phyloP scores from a whole-genome alignment of 2,888 invertebrate species.

The Acanthosepion lycidas region DNA sequence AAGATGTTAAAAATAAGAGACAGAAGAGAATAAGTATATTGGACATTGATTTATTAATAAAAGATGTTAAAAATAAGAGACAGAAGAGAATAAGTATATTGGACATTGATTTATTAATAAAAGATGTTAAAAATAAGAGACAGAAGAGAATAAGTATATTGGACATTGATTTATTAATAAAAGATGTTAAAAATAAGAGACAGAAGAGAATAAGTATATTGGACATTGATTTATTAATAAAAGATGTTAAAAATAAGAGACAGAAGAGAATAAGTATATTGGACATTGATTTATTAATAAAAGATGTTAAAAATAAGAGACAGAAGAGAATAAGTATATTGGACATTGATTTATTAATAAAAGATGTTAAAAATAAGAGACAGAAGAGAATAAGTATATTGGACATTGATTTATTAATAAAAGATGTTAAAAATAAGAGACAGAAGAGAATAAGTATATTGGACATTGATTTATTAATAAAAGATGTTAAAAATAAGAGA shows the following conservation, averaged over 20 bases:
- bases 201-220: too few relatives aligned
- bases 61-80: too few relatives aligned
- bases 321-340: too few relatives aligned
- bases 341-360: background rate
- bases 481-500: background rate
- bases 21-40: too few relatives aligned
- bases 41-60: background rate
- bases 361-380: background rate
- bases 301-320: too few relatives aligned
- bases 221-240: background rate
- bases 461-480: background rate
- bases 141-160: too few relatives aligned
- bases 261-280: too few relatives aligned
- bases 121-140: background rate
- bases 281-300: background rate
- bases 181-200: too few relatives aligned
- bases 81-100: too few relatives aligned
- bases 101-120: background rate
- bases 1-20: background rate
- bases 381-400: too few relatives aligned
- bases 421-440: too few relatives aligned
- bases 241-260: background rate
- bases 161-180: background rate
- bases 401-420: background rate
- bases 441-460: too few relatives aligned